A percentile compares a stretch with the other conserved stretches of the same genome.
These are phyloP conservation scores for Tetranychus truncatus DNA, from an alignment of 2,888 invertebrate species.

Conservation along the genomic window DNA sequence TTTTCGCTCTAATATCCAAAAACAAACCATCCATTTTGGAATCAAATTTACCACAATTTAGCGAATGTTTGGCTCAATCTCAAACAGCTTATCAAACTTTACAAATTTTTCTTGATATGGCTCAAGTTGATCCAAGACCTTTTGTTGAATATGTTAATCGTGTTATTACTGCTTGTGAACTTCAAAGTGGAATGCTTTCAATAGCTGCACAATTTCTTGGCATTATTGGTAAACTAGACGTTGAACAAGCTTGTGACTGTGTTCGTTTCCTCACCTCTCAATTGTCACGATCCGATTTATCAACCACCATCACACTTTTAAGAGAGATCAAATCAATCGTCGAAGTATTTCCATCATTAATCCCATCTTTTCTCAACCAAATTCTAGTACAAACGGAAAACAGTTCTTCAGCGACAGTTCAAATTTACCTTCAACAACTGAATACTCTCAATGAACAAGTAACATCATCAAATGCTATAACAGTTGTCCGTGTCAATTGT, in stretches of 20 bases:
- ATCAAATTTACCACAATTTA: constrained; percentile 59
- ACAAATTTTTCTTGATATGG: constrained; percentile 55
- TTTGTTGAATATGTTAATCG: constrained; percentile 51
- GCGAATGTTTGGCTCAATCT: constrained; percentile 49
- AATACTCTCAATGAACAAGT: constrained; percentile 28
- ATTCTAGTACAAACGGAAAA: constrained; percentile 42
- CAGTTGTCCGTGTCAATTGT: constrained; percentile 17
- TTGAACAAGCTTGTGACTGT: constrained; percentile 56
- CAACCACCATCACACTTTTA: constrained; percentile 52
- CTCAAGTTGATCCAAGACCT: constrained; percentile 48
- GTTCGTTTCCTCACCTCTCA: constrained; percentile 60
- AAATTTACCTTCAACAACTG: constrained; percentile 34
- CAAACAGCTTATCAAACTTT: constrained; percentile 46
- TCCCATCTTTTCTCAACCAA: constrained; percentile 42
- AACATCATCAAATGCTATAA: constrained; percentile 11
- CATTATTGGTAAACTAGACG: constrained; percentile 33
- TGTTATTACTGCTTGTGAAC: constrained; percentile 37
- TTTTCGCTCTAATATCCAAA: constrained; percentile 63
- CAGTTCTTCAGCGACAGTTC: constrained; percentile 31
- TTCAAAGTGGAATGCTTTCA: constrained; percentile 30
- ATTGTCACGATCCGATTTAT: constrained; percentile 49
- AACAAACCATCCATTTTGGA: constrained; percentile 58
- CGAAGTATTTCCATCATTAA: constrained; percentile 57
- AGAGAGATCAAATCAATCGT: constrained; percentile 62
- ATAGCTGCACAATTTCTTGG: constrained; percentile 33